Conservation (phyloP, 2,113 vertebrate species). For the Mormyrus iriodes region DNA sequence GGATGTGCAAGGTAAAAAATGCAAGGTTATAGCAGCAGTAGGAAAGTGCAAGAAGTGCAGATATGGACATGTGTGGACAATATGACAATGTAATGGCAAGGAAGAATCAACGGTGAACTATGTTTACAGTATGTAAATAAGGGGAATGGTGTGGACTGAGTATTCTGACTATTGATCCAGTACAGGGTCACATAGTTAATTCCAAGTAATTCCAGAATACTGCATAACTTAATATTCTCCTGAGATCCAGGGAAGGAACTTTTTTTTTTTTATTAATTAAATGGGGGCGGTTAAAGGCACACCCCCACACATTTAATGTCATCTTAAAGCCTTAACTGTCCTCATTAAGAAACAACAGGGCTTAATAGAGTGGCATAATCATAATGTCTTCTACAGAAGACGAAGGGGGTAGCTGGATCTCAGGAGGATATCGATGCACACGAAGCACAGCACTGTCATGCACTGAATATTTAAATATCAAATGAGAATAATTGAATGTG, state of each 20-base stretch:
- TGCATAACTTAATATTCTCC: not conserved
- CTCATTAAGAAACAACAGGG: not conserved
- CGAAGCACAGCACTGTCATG: not conserved
- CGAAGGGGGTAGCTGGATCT: not conserved
- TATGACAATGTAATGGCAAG: too few relatives aligned
- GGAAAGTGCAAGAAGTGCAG: too few relatives aligned
- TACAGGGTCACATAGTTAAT: too few relatives aligned
- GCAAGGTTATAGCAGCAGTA: too few relatives aligned
- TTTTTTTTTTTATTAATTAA: not conserved
- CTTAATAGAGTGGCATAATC: not conserved
- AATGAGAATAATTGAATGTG: not conserved
- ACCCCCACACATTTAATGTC: not conserved
- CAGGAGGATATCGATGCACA: not conserved
- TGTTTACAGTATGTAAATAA: too few relatives aligned
- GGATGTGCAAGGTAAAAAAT: too few relatives aligned
- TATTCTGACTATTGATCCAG: too few relatives aligned
- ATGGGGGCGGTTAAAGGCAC: not conserved
- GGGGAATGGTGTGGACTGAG: too few relatives aligned
- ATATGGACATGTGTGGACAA: too few relatives aligned
- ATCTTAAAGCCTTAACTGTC: not conserved
- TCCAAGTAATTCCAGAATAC: not conserved
- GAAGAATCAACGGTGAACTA: too few relatives aligned
- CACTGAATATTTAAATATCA: not conserved
- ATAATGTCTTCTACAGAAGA: not conserved
- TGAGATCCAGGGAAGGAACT: not conserved